Base-by-base conservation (phyloP, 2,113 vertebrate genomes). In the Chaenocephalus aceratus region DNA sequence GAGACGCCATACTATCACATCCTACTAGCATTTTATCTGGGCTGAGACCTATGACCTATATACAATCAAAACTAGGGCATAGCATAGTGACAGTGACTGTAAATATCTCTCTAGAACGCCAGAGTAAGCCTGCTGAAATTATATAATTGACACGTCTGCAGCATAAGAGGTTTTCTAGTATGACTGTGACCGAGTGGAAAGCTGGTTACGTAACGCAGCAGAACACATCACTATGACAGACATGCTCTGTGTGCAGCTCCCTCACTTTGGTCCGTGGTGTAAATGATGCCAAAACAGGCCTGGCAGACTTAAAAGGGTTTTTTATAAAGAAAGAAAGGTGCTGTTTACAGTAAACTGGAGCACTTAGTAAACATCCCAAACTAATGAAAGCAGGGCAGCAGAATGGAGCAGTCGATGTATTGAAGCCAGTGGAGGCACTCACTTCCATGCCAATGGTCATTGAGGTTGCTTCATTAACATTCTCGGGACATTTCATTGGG, bases 381-480 rank as follows among this genome's bases (percentile, higher is more conserved):
- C 18, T 62, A 49, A 68, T 56, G 16, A 79, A 13, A 34, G 64
- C 57, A 71, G 74, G 41, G 26, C 79, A 34, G 75, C 48, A 73
- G 62, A 77, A 26, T 0, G 74, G 56, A 68, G 65, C 53, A 21
- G 61, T 62, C 12, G 3, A 49, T 65, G 45, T 53, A 48, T 77
- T 88, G 12, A 12, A 49, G 61, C 54, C 60, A 64, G 53, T 2
- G 60, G 2, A 21, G 59, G 14, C 67, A 15, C 66, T 79, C 51
- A 5, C 77, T 91, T 91, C 86, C 88, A 87, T 79, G 85, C 88
- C 90, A 91, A 0, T 90, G 80, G 18, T 68, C 81, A 93, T 90
- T 94, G 79, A 88, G 88, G 87, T 62, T 83, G 67, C 80, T 83
- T 94, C 91, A 93, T 94, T 93, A 89, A 92, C 74, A 94, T 92